Evolutionary conservation across 2,797 vertebrate genomes (phyloP).

Genomic region (Amniataba percoides): DNA sequence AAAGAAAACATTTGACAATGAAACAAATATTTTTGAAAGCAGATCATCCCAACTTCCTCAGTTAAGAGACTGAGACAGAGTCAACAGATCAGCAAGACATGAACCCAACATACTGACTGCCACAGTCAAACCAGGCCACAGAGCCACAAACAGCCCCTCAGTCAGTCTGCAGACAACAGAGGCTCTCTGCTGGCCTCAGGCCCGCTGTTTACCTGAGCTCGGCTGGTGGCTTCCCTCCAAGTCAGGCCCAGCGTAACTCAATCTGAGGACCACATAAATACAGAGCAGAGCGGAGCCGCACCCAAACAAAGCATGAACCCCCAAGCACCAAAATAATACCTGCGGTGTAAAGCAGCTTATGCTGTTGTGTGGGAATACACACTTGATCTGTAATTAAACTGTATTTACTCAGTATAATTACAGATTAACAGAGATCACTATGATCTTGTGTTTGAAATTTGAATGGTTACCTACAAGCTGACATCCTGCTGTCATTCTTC

Average conservation of each 20-base stretch:
- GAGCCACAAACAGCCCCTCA: neutral
- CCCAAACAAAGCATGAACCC: conserved; percentile 55
- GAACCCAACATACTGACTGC: neutral
- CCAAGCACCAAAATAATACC: conserved; percentile 22
- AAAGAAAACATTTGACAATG: no score
- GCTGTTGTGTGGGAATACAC: conserved; percentile 37
- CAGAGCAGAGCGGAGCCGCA: conserved; percentile 43
- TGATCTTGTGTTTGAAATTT: conserved; percentile 38
- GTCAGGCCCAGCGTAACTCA: conserved; percentile 66
- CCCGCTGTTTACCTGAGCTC: conserved; percentile 61
- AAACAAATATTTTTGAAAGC: no score
- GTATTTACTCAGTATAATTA: conserved; percentile 44
- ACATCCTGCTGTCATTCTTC: conserved; percentile 49
- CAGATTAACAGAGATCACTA: conserved; percentile 39
- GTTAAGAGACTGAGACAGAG: neutral
- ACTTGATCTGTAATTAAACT: conserved; percentile 49
- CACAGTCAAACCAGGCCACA: neutral
- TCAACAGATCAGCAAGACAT: neutral
- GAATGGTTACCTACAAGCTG: neutral
- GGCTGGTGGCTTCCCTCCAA: conserved; percentile 66
- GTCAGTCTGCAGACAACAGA: conserved; percentile 1
- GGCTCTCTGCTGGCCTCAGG: neutral
- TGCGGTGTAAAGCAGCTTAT: conserved; percentile 21
- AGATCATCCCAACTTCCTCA: no score
- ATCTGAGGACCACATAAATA: conserved; percentile 27